Evolutionary conservation across 2,113 vertebrate species (phyloP).

Genomic region (Macaca mulatta): DNA sequence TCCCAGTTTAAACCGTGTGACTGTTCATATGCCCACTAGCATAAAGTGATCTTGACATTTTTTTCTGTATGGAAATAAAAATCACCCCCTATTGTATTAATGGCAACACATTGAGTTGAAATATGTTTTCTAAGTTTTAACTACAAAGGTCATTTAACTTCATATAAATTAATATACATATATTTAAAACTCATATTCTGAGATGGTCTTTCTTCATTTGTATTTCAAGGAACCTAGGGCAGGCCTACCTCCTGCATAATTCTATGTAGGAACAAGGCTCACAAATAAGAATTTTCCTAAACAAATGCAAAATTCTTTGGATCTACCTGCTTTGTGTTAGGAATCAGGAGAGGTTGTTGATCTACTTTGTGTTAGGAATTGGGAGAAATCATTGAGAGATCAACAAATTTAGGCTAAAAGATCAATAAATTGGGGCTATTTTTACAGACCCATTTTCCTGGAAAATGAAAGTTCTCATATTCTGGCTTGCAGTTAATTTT

Average conservation of each 20-base stretch:
- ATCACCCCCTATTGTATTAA: neutral
- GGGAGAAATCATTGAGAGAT: neutral
- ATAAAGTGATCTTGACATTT: neutral
- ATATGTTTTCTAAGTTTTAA: neutral
- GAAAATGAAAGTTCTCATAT: neutral
- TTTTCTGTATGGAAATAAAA: neutral
- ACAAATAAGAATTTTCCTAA: neutral
- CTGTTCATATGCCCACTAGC: neutral
- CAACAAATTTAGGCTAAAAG: no score
- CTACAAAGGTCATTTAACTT: neutral
- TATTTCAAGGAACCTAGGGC: neutral
- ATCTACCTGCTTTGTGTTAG: neutral
- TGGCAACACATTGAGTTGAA: neutral
- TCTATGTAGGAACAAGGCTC: neutral
- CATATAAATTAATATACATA: neutral
- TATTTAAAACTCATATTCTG: neutral
- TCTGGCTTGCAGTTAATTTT: neutral
- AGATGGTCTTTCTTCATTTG: neutral
- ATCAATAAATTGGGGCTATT: neutral
- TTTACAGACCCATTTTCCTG: neutral
- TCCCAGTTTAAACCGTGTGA: neutral
- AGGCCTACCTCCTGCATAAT: neutral
- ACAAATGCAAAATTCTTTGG: neutral
- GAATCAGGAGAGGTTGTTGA: neutral
- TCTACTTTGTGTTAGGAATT: neutral